Base-by-base conservation (phyloP, 2,113 vertebrate species). In the Oryzias woworae region DNA sequence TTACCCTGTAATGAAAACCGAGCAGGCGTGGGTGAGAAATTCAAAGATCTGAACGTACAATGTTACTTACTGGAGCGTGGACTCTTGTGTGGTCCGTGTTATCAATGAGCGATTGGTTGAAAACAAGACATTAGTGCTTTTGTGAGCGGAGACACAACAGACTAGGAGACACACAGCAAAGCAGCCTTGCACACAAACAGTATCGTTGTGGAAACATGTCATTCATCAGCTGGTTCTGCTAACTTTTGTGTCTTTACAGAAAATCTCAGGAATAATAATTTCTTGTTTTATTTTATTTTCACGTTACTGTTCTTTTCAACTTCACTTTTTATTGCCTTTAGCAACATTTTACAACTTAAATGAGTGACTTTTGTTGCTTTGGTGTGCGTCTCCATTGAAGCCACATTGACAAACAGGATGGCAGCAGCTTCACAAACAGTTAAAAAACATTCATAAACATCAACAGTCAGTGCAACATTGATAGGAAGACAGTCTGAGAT, bases 91-190 rank as follows among this genome's bases (percentile, higher is more conserved):
- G 89, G 89, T 93, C 92, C 92, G 87, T 91, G 87, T 92, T 87
- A 91, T 92, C 92, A 93, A 92, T 88, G 88, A 91, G 87, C 89
- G 75, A 88, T 91, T 91, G 89, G 90, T 92, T 92, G 88, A 93
- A 93, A 93, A 93, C 91, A 93, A 93, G 92, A 93, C 92, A 93
- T 93, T 93, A 93, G 92, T 93, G 91, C 87, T 92, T 92, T 92
- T 78, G 85, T 87, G 87, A 90, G 90, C 87, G 91, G 75, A 90
- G 87, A 92, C 91, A 93, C 83, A 85, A 92, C 90, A 91, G 68
- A 71, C 77, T 73, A 73, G 78, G 84, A 88, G 89, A 92, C 90
- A 90, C 88, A 87, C 85, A 86, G 68, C 78, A 73, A 82, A 63
- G 22, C 24, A 41, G 14, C 20, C 23, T 50, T 60, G 28, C 16